Evolutionary conservation across 2,888 invertebrate genomes (phyloP), one percentile per base, ranked within the genome.

Genomic region (Megalurothrips usitatus): DNA sequence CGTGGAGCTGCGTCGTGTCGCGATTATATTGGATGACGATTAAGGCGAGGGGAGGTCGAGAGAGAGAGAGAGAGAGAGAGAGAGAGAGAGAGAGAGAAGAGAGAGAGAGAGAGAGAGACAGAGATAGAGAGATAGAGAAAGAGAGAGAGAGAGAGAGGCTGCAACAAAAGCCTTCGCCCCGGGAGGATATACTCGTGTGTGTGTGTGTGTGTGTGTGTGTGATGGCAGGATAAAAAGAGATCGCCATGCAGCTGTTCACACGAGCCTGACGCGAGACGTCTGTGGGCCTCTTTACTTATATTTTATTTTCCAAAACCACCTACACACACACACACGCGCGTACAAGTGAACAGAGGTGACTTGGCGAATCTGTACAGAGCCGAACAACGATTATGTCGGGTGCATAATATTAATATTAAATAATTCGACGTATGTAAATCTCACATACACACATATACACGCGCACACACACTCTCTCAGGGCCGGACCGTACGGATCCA

Each of bases 1-100:
- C 6, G 34, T 43, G 34, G 6, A 4, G 34, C 34, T 43, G 34
- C 34, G 34, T 6, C 34, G 34, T 6, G 34, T 43, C 9, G 52
- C 12, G 52, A 52, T 12, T n/a, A n/a, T n/a, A n/a, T n/a, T 43
- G 34, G 34, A 4, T 43, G 34, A 43, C 34, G 34, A 43, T 43
- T 43, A 43, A 43, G 34, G 34, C 34, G 34, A 43, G 34, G 34
- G 3, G 34, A 43, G 52, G 19, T 12, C 12, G 52, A 52, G 52
- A 52, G 10, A 9, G 52, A 52, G 52, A 52, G 52, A 52, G 52
- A 52, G 52, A 52, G 52, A 52, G 52, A 52, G 52, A 52, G 52
- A 52, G 52, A 52, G 52, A 52, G 52, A 52, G 52, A 52, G 52
- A 52, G 52, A 52, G 52, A 52, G 52, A 52, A 52, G 52, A 52